Conservation (phyloP, 1,140 invertebrate species). For the Thaumatotibia leucotreta region DNA sequence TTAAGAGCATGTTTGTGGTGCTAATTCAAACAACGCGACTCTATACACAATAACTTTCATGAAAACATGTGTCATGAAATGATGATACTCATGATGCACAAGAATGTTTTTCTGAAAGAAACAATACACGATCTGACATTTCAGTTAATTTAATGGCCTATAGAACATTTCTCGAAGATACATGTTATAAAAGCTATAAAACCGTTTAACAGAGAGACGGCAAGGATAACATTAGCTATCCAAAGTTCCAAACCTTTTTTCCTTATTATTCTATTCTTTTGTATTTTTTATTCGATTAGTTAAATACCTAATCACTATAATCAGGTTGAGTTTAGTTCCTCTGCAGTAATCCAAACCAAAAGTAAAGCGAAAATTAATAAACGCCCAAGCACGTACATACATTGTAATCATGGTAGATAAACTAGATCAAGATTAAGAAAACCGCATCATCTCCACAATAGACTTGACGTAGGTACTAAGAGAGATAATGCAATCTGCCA, state of each 20-base stretch:
- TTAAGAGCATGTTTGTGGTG: conserved; percentile 25
- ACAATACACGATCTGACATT: neutral
- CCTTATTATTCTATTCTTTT: too few species aligned
- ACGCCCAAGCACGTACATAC: too few species aligned
- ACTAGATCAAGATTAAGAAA: neutral
- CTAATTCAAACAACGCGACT: conserved; percentile 52
- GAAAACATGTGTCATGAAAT: neutral
- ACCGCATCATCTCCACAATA: neutral
- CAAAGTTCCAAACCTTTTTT: too few species aligned
- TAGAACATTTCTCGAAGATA: neutral
- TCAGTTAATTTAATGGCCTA: neutral
- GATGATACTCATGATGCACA: neutral
- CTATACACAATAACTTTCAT: neutral
- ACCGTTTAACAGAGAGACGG: too few species aligned
- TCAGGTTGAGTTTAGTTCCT: too few species aligned
- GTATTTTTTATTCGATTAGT: too few species aligned
- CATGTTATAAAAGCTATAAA: too few species aligned
- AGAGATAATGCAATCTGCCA: neutral
- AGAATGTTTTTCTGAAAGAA: neutral
- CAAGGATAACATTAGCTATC: too few species aligned
- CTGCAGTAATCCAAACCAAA: too few species aligned
- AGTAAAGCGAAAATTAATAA: too few species aligned
- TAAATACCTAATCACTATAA: too few species aligned
- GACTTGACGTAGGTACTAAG: neutral
- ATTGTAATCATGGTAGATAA: neutral